Percentiles rank a stretch among this genome's conserved stretches.
phyloP scores from a whole-genome alignment of 2,113 vertebrate species.

The Cottus gobio region DNA sequence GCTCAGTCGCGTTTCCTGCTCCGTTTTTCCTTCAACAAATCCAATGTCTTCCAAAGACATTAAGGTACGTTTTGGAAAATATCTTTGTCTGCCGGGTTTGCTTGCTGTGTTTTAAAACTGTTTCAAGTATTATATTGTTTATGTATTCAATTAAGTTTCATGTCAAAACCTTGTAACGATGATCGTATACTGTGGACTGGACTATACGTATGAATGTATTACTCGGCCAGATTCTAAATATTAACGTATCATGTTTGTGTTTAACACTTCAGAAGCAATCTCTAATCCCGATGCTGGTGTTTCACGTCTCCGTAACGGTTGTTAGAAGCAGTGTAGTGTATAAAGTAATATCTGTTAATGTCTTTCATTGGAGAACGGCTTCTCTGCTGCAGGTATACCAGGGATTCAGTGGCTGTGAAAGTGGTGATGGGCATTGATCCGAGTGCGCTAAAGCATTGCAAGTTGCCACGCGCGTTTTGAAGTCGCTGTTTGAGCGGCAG shows the following conservation, averaged over 20 bases:
- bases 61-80: slow-evolving; percentile 13
- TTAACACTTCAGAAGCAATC: neutral
- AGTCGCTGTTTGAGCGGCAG: neutral
- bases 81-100: neutral
- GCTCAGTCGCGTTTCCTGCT: neutral
- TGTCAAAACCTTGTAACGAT: neutral
- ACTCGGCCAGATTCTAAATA: neutral
- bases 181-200: neutral
- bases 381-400: neutral
- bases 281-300: neutral
- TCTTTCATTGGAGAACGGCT: neutral
- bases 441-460: neutral
- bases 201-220: neutral
- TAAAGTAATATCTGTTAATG: neutral
- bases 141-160: neutral
- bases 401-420: neutral
- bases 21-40: neutral
- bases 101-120: neutral
- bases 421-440: neutral
- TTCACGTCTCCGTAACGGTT: neutral
- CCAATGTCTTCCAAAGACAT: neutral
- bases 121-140: neutral
- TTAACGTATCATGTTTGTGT: neutral
- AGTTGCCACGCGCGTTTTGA: neutral
- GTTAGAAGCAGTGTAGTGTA: neutral